phyloP scores from a whole-genome alignment of 1,140 invertebrate genomes.

The Panagrolaimus sp. region DNA sequence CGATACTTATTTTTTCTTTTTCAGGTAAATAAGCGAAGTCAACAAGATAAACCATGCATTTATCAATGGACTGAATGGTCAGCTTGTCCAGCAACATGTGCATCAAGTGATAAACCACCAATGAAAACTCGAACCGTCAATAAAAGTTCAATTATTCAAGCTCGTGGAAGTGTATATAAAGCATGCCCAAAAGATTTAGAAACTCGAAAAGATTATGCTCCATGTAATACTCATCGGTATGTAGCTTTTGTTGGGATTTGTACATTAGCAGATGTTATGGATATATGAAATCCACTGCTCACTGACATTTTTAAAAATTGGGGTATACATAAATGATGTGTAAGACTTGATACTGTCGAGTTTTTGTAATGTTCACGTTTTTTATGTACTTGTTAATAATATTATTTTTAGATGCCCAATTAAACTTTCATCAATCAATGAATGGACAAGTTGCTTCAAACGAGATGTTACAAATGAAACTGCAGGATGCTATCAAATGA shows the following conservation, averaged over 20 bases:
- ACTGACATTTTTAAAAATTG: no score
- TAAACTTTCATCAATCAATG: background rate
- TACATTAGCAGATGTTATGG: no score
- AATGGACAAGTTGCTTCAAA: background rate
- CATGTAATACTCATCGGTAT: constrained; percentile 11
- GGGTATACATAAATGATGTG: no score
- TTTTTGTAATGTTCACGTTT: no score
- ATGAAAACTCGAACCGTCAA: background rate
- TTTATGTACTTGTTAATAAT: background rate
- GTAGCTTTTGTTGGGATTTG: background rate
- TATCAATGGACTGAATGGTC: constrained; percentile 9
- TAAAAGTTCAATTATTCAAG: constrained; percentile 4
- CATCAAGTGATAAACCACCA: background rate
- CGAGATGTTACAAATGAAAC: background rate
- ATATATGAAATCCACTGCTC: no score
- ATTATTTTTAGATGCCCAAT: constrained; percentile 5
- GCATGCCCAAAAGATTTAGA: background rate
- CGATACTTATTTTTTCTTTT: no score
- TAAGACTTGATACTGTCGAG: no score
- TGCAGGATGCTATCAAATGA: background rate
- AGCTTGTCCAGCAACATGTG: background rate
- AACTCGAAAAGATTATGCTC: background rate
- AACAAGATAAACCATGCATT: constrained; percentile 2
- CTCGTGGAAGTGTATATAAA: background rate
- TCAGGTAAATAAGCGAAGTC: background rate